Percentiles rank a stretch among this genome's conserved stretches.
Evolutionary conservation across 2,113 vertebrate genomes (phyloP).

Genomic region (Cervus canadensis): DNA sequence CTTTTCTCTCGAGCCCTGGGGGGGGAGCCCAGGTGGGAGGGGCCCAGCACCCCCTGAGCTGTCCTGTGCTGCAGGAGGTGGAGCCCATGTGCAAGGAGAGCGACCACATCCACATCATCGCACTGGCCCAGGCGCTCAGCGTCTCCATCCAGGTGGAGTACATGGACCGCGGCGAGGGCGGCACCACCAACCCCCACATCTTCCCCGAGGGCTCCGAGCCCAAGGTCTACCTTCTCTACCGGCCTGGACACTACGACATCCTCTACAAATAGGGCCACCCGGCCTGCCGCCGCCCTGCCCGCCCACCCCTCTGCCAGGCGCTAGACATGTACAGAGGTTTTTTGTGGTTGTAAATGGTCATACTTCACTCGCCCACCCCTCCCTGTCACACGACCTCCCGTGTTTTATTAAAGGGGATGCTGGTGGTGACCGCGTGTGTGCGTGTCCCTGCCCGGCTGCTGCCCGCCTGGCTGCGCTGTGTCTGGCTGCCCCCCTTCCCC

Average conservation of each 20-base stretch:
- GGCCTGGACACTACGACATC: constrained; percentile 96
- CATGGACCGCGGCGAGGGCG: constrained; percentile 95
- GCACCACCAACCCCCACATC: constrained; percentile 92
- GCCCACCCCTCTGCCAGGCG: constrained; percentile 30
- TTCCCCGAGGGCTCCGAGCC: constrained; percentile 94
- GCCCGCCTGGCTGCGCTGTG: constrained; percentile 49
- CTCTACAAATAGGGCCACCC: constrained; percentile 89
- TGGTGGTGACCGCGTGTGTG: constrained; percentile 55
- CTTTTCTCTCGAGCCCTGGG: not conserved
- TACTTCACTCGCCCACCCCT: constrained; percentile 79
- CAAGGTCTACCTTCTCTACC: constrained; percentile 93
- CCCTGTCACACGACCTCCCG: constrained; percentile 86
- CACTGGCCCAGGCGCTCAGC: constrained; percentile 91
- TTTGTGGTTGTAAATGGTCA: constrained; percentile 94
- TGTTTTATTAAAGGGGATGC: constrained; percentile 93
- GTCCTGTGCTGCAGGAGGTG: constrained; percentile 38
- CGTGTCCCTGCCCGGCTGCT: constrained; percentile 60
- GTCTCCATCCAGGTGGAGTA: constrained; percentile 95
- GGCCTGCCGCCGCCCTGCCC: not conserved
- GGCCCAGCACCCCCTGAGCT: not conserved
- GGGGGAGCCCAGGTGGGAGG: not conserved
- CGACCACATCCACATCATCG: constrained; percentile 98
- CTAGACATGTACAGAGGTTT: constrained; percentile 68
- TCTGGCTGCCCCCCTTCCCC: constrained; percentile 16
- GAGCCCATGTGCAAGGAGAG: constrained; percentile 93